Conservation (phyloP, 2,113 vertebrate species). For the Tragelaphus buxtoni region DNA sequence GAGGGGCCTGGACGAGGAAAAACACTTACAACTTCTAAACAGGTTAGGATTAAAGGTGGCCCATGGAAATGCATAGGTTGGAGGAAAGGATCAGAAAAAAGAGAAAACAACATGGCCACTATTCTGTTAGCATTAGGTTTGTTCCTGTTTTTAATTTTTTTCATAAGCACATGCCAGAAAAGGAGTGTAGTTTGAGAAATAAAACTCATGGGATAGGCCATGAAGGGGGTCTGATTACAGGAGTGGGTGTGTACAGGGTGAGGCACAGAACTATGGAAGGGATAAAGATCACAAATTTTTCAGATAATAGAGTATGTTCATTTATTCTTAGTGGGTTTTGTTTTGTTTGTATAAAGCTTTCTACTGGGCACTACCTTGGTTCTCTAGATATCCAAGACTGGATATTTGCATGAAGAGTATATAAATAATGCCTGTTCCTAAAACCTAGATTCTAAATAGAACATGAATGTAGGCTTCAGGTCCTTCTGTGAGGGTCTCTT, state of each 20-base stretch:
- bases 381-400: neutral
- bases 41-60: neutral
- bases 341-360: neutral
- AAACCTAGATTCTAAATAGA: slow-evolving; percentile 10
- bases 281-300: neutral
- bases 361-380: neutral
- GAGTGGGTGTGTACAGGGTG: neutral
- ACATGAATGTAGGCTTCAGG: neutral
- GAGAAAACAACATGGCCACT: neutral
- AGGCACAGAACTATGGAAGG: neutral
- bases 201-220: neutral
- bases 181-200: neutral
- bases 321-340: neutral
- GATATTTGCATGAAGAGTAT: neutral
- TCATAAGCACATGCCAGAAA: neutral
- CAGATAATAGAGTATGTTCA: neutral
- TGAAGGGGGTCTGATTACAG: neutral
- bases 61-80: neutral
- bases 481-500: neutral
- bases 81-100: neutral
- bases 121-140: neutral
- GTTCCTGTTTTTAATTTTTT: neutral
- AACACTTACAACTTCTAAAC: neutral
- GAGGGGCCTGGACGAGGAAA: neutral
- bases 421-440: neutral